Evolutionary conservation across 2,888 invertebrate genomes (phyloP), one percentile per base, ranked within the genome.

Genomic region (Magallana nippona): DNA sequence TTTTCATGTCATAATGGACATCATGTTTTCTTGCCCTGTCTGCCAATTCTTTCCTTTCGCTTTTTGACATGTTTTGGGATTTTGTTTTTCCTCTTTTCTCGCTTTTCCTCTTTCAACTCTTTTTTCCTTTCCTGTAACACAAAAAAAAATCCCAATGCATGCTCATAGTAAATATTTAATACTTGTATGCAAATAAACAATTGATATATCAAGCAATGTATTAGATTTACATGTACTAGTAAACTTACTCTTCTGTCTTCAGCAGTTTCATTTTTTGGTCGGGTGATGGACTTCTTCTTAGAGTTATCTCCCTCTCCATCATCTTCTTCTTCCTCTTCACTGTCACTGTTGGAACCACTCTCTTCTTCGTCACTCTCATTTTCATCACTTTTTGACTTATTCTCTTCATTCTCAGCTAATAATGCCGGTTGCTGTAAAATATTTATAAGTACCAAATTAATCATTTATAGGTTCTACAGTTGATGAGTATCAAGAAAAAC

Each of bases 1-100:
- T 44, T 44, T 8, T 44, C 13, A 22, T 22, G 22, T 22, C 27
- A 63, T 19, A 19, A 19, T 15, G 3, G 19, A 19, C 63, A 63
- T 63, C 63, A 63, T 11, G 63, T 44, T 71, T 82, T 82, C 55
- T 89, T 89, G 27, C 88, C 86, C 22, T 87, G 86, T 79, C 82
- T 87, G 10, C 88, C 87, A 27, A 89, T 55, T 87, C 91, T 92
- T 82, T 97, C 97, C 92, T 97, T 96, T 88, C 97, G 95, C 92
- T 98, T 99, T 93, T 99, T 99, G 0, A 98, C 94, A 94, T 98
- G 97, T 94, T 99, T 99, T 91, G 98, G 98, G 0, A 97, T 95
- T 95, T 99, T 99, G 0, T 95, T 95, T 95, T 97, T 97, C 80
- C 98, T 95, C 92, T 96, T 97, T 89, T 98, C 98, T 0, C 98